Conservation (phyloP, 2,888 invertebrate genomes). For the Andrena trimmerana region DNA sequence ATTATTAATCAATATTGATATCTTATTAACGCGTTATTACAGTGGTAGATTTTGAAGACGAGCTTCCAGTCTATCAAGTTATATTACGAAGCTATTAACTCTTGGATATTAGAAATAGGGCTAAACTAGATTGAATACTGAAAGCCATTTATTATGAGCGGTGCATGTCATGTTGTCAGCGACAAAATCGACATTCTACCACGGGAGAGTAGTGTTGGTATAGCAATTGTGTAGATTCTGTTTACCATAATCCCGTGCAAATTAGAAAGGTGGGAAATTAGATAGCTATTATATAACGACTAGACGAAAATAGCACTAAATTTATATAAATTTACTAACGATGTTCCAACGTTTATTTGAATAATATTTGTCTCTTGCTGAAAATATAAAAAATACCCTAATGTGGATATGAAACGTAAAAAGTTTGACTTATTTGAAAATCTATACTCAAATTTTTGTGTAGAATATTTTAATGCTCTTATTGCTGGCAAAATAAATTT, state of each 20-base stretch:
- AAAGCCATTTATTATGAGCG: conserved; percentile 43
- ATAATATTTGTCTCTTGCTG: too few species aligned
- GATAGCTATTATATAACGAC: background rate
- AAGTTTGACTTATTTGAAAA: too few species aligned
- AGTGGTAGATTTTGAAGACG: conserved; percentile 1
- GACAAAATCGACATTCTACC: conserved; percentile 20
- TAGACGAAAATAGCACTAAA: too few species aligned
- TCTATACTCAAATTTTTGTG: too few species aligned
- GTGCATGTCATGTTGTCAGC: conserved; percentile 15
- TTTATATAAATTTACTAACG: too few species aligned
- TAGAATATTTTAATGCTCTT: too few species aligned
- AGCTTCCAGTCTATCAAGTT: background rate
- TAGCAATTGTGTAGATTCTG: background rate
- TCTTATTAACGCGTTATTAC: too few species aligned
- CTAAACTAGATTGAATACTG: conserved; percentile 52
- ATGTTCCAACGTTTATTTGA: too few species aligned
- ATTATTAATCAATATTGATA: background rate
- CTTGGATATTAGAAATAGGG: conserved; percentile 28
- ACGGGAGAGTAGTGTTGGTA: background rate
- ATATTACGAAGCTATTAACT: conserved; percentile 46
- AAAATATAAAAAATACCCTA: too few species aligned
- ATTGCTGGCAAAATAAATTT: too few species aligned
- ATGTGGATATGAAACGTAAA: too few species aligned
- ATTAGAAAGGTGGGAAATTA: background rate
- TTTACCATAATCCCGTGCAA: conserved; percentile 12